phyloP scores from a whole-genome alignment of 2,113 vertebrate genomes.

The Synchiropus splendidus region DNA sequence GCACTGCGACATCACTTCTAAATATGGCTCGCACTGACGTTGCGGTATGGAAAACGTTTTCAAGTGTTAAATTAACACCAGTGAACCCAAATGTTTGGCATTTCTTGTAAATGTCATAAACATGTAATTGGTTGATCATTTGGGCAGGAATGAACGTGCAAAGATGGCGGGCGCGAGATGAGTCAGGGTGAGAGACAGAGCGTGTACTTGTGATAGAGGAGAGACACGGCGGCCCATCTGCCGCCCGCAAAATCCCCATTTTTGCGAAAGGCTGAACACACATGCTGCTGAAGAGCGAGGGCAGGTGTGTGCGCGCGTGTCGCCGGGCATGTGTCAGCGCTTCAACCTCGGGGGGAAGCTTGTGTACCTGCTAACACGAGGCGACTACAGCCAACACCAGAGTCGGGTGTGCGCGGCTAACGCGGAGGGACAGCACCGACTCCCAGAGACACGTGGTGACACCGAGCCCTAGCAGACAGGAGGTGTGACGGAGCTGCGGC shows the following conservation, averaged over 20 bases:
- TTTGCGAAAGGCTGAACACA: constrained; percentile 34
- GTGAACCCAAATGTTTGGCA: too few relatives aligned
- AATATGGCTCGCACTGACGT: too few relatives aligned
- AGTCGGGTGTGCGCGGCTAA: constrained; percentile 10
- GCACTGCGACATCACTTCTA: too few relatives aligned
- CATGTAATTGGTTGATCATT: too few relatives aligned
- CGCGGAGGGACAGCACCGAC: constrained; percentile 7
- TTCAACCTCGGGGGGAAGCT: constrained; percentile 17
- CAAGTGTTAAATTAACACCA: too few relatives aligned
- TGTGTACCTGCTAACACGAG: constrained; percentile 48
- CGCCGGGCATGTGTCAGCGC: not conserved
- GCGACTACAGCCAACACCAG: constrained; percentile 37
- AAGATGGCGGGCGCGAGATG: constrained; percentile 12
- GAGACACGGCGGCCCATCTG: constrained; percentile 51
- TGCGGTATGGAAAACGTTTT: too few relatives aligned
- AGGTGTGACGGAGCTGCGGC: constrained; percentile 16
- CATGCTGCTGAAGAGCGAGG: too few relatives aligned
- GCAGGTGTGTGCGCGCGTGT: constrained; percentile 29
- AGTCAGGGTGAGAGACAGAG: constrained; percentile 20
- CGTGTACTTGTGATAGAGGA: constrained; percentile 39
- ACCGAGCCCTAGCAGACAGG: constrained; percentile 7
- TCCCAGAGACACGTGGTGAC: constrained; percentile 13
- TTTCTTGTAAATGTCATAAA: too few relatives aligned
- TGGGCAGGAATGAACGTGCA: not conserved
- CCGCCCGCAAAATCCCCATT: constrained; percentile 23